These are phyloP conservation scores for Gulo gulo DNA, from an alignment of 2,113 vertebrate species.

Conservation along the genomic window DNA sequence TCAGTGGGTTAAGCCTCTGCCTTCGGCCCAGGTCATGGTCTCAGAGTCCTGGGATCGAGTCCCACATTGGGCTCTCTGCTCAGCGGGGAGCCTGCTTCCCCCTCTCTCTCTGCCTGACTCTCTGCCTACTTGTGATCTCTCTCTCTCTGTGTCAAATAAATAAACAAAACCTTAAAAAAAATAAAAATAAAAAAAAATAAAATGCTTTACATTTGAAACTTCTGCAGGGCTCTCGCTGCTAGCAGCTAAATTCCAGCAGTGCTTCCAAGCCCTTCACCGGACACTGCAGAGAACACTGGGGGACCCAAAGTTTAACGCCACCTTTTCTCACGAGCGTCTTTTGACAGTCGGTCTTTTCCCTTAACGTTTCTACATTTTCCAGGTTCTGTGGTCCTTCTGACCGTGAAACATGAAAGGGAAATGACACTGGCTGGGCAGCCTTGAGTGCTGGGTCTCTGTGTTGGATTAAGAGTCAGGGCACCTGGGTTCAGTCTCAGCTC, in stretches of 20 bases:
- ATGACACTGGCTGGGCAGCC: background rate
- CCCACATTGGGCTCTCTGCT: too few relatives aligned
- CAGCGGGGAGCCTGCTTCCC: too few relatives aligned
- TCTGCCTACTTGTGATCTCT: too few relatives aligned
- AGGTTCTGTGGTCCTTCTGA: background rate
- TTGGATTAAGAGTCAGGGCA: background rate
- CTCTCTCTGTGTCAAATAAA: too few relatives aligned
- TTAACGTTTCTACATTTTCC: background rate
- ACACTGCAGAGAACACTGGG: background rate
- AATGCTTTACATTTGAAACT: conserved; percentile 11
- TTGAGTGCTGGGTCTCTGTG: background rate
- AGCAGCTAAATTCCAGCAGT: background rate
- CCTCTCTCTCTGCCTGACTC: too few relatives aligned
- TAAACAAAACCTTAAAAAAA: too few relatives aligned
- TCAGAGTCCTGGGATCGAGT: too few relatives aligned
- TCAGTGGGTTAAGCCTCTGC: too few relatives aligned
- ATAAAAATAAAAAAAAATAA: background rate
- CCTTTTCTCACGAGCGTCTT: background rate
- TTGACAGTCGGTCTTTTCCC: background rate
- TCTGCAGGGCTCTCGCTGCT: background rate
- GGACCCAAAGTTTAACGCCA: background rate
- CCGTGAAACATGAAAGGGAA: background rate
- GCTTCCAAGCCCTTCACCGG: background rate
- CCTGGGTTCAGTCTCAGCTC: background rate
- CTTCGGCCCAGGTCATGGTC: too few relatives aligned